Percentiles rank a stretch among this genome's conserved stretches.
phyloP scores from a whole-genome alignment of 1,140 invertebrate genomes.

The Dreissena rostriformis region DNA sequence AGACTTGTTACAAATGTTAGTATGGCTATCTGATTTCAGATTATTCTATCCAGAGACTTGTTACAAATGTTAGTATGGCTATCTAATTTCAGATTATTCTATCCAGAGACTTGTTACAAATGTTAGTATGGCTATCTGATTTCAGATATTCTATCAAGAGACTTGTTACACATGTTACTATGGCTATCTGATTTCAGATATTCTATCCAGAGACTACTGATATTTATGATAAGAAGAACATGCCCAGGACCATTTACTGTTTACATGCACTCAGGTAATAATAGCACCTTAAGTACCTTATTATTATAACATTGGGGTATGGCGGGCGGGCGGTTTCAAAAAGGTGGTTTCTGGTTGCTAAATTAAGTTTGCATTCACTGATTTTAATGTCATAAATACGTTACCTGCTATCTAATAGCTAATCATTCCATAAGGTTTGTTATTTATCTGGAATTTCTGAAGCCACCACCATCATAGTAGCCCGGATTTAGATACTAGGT shows the following conservation, averaged over 20 bases:
- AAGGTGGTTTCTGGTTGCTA: no score
- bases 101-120: slow-evolving; percentile 87
- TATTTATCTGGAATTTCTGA: no score
- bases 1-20: slow-evolving; percentile 83
- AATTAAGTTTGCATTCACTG: no score
- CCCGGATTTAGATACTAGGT: no score
- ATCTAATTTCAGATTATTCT: slow-evolving; percentile 87
- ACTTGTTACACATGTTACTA: slow-evolving; percentile 79
- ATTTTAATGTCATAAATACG: no score
- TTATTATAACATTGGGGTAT: no score
- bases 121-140: slow-evolving; percentile 53
- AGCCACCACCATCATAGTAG: no score
- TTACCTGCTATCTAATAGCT: no score
- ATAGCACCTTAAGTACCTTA: no score
- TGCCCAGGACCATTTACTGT: slow-evolving; percentile 90
- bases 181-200: slow-evolving; percentile 84
- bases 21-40: slow-evolving; percentile 82
- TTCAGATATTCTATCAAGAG: slow-evolving; percentile 92
- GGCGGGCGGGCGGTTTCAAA: no score
- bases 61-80: no score
- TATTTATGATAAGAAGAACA: slow-evolving; percentile 93
- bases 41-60: slow-evolving; percentile 93
- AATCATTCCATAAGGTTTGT: no score
- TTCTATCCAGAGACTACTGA: slow-evolving; percentile 94
- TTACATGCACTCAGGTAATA: slow-evolving; percentile 22